Percentiles rank a stretch among this genome's conserved stretches.
These are phyloP conservation scores for Danaus melanippus DNA, from an alignment of 1,140 invertebrate species.

Conservation along the genomic window DNA sequence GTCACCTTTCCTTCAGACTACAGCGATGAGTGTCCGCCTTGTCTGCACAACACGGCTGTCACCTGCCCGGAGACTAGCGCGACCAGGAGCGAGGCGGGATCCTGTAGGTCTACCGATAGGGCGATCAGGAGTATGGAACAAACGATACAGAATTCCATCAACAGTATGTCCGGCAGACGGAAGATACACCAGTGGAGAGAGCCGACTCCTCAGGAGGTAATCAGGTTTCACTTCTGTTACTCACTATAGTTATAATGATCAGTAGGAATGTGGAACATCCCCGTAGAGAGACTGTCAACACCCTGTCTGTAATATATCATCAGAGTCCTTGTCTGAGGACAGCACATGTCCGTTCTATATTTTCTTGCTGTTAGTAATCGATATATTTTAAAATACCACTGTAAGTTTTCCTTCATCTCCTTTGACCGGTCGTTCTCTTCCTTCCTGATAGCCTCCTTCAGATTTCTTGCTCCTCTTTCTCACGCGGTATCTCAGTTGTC, in stretches of 20 bases:
- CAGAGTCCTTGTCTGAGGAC: too few species aligned
- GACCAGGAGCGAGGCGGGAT: neutral
- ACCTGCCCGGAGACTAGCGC: neutral
- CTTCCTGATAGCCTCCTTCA: neutral
- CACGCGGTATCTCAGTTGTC: neutral
- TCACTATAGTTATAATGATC: too few species aligned
- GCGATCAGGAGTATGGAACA: conserved; percentile 36
- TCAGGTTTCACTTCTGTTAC: neutral
- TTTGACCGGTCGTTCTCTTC: neutral
- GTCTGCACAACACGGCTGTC: conserved; percentile 4
- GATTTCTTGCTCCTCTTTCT: too few species aligned
- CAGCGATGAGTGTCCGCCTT: conserved; percentile 33
- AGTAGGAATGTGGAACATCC: too few species aligned
- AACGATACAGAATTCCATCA: conserved; percentile 36
- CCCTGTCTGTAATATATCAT: too few species aligned
- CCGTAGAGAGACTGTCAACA: too few species aligned
- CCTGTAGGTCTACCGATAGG: conserved; percentile 24
- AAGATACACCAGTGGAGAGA: conserved; percentile 21
- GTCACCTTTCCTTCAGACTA: conserved; percentile 62
- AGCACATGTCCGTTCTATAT: too few species aligned
- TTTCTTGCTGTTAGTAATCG: too few species aligned
- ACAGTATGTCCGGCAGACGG: conserved; percentile 18
- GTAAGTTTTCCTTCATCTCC: conserved; percentile 1
- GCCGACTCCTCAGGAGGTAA: conserved; percentile 41
- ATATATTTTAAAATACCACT: too few species aligned